Percentiles rank a stretch among this genome's conserved stretches.
Evolutionary conservation across 2,113 vertebrate species (phyloP).

Genomic region (Philantomba maxwellii): DNA sequence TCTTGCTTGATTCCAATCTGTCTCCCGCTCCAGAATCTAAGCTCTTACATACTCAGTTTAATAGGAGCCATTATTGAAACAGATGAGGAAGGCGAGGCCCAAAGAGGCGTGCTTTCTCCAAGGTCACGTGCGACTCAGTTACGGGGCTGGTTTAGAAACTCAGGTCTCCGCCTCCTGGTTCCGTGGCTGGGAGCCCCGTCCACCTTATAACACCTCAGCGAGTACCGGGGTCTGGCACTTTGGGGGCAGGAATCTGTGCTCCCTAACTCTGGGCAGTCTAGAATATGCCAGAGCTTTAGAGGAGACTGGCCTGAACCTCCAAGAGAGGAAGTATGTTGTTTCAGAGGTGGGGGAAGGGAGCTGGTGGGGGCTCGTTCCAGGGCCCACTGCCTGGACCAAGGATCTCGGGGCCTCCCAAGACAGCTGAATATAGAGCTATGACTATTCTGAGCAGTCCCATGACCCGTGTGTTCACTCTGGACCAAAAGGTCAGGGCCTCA

Average conservation of each 20-base stretch:
- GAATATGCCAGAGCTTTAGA: not conserved
- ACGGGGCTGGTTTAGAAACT: not conserved
- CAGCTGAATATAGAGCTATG: slow-evolving; percentile 64
- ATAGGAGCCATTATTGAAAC: not conserved
- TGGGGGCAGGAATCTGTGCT: not conserved
- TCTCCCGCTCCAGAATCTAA: not conserved
- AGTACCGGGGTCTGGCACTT: not conserved
- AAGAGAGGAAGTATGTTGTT: not conserved
- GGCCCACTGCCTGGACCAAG: not conserved
- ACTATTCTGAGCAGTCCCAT: slow-evolving; percentile 70
- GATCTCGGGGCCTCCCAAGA: slow-evolving; percentile 49
- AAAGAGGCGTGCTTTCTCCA: not conserved
- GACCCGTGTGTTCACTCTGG: slow-evolving; percentile 50
- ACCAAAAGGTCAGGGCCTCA: slow-evolving; percentile 64
- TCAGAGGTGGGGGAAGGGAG: not conserved
- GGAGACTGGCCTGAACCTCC: not conserved
- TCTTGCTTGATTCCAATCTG: not conserved
- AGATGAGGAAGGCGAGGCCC: not conserved
- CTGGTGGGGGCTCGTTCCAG: not conserved
- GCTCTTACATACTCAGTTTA: not conserved
- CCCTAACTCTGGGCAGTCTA: not conserved
- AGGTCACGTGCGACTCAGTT: not conserved
- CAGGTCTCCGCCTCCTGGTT: not conserved
- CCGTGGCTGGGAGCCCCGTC: not conserved
- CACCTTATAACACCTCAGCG: not conserved